Evolutionary conservation across 2,888 invertebrate genomes (phyloP), one percentile per base, ranked within the genome.

Genomic region (Eurytoma adleriae): DNA sequence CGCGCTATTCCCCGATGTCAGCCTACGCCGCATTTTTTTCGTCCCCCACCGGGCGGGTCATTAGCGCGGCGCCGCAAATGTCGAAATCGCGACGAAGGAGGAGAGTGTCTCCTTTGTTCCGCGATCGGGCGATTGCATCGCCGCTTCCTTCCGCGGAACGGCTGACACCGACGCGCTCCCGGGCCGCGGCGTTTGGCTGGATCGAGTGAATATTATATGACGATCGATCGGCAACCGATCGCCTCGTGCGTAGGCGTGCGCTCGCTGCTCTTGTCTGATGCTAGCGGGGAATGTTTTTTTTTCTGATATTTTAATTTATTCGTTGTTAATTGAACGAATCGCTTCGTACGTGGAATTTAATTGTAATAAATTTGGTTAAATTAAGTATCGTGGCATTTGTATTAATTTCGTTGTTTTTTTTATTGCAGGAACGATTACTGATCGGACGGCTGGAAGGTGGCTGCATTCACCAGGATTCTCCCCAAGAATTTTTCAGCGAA

Each of bases 71-170:
- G 64, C 40, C 64, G 40, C n/a, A 27, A 62, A 50, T 80, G 76
- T 80, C 73, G 80, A 77, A 80, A 80, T 80, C 62, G 13, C n/a
- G 10, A 10, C 67, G 54, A 5, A 50, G 54, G 50, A 40, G 69
- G 13, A 48, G 12, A 57, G 40, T 4, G 13, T 66, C 77, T 48
- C 68, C 71, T 80, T 80, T 80, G 80, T 80, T 75, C 68, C 61
- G 27, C 4, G 54, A 12, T 48, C 4, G 16, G 14, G 48, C 75
- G 71, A 69, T 68, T 77, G 61, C 62, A 76, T 72, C 72, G 71
- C 10, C 16, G 40, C 76, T 80, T 80, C 66, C 76, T 77, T 80
- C 71, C 77, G 56, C 24, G 62, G 50, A 61, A 18, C 75, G 54
- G 62, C 56, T 54, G 73, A 57, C 71, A 66, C 48, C 66, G 52